A percentile compares a stretch with the other conserved stretches of the same genome.
Evolutionary conservation across 1,140 invertebrate species (phyloP).

Genomic region (Drosophila willistoni): DNA sequence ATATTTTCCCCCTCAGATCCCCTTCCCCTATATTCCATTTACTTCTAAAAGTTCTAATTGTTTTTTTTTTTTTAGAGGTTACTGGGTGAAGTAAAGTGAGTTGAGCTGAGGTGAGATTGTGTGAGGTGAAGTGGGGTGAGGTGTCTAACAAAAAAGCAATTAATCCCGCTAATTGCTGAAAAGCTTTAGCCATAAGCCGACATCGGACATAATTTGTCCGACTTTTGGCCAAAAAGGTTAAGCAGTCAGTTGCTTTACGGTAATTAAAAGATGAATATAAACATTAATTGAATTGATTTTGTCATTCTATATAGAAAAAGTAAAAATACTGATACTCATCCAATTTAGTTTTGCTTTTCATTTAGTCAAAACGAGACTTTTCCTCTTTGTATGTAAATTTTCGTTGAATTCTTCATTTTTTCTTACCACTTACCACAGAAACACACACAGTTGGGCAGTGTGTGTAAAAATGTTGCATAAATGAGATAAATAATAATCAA

Average conservation of each 20-base stretch:
- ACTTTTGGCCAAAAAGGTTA: constrained; percentile 10
- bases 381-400: no score
- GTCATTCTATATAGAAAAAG: not conserved
- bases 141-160: constrained; percentile 60
- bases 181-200: not conserved
- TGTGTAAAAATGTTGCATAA: not conserved
- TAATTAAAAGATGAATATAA: constrained; percentile 36
- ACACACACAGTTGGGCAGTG: no score
- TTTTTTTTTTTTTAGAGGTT: constrained; percentile 72
- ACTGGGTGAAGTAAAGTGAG: constrained; percentile 60
- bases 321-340: no score
- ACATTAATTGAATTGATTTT: constrained; percentile 46
- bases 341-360: not conserved
- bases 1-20: no score
- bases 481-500: constrained; percentile 26
- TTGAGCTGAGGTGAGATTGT: not conserved
- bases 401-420: no score
- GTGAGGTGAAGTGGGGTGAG: constrained; percentile 2
- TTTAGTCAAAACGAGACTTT: no score
- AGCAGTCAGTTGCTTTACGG: constrained; percentile 10
- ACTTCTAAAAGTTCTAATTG: constrained; percentile 60
- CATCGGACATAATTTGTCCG: constrained; percentile 14
- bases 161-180: constrained; percentile 68
- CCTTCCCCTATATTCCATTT: not conserved
- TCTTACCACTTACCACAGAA: no score